These are phyloP conservation scores for Graptemys geographica DNA, from an alignment of 2,797 vertebrate genomes.

Conservation along the genomic window DNA sequence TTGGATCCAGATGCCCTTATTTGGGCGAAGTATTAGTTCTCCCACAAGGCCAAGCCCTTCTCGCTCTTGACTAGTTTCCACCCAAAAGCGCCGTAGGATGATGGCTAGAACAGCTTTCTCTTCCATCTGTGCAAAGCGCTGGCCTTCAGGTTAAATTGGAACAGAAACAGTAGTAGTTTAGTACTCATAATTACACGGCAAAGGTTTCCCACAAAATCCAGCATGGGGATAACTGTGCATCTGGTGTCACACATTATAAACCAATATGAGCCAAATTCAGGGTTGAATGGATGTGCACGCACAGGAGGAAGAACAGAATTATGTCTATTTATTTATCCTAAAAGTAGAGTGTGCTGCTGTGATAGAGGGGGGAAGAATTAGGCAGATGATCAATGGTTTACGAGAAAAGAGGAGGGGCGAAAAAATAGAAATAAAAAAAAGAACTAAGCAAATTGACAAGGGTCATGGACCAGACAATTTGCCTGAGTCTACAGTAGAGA, in stretches of 20 bases:
- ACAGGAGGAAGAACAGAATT: no score
- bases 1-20: slow-evolving; percentile 89
- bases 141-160: slow-evolving; percentile 81
- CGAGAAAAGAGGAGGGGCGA: not conserved
- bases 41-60: slow-evolving; percentile 87
- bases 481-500: no score
- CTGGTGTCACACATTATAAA: not conserved
- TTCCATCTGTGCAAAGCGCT: slow-evolving; percentile 94
- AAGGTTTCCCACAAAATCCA: not conserved
- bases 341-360: not conserved
- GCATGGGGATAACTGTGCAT: not conserved
- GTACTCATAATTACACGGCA: not conserved
- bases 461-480: not conserved
- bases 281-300: no score
- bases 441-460: not conserved
- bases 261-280: not conserved
- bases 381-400: not conserved
- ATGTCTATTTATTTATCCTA: not conserved
- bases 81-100: slow-evolving; percentile 87
- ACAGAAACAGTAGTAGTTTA: not conserved
- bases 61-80: slow-evolving; percentile 86
- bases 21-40: slow-evolving; percentile 92
- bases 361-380: not conserved
- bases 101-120: slow-evolving; percentile 91
- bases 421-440: not conserved